Conservation (phyloP, 1,140 invertebrate species). For the Samia ricini region DNA sequence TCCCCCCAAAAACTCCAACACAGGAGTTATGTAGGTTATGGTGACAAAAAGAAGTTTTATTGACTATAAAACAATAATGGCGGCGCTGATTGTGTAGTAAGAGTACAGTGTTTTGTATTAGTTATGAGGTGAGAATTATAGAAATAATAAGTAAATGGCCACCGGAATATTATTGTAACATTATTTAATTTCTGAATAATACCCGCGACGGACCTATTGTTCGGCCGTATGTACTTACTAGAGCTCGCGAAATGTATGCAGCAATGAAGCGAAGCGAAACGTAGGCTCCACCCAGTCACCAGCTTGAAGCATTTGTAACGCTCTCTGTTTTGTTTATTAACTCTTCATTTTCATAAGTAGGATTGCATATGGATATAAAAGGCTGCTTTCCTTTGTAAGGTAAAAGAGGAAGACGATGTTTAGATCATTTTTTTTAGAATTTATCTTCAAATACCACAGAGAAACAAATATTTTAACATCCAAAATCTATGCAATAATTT, state of each 20-base stretch:
- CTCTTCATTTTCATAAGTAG: neutral
- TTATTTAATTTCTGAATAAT: neutral
- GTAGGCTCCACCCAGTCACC: neutral
- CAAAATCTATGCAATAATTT: neutral
- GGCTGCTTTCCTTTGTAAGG: neutral
- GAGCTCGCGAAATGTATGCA: conserved; percentile 3
- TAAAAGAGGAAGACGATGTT: neutral
- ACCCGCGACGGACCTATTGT: neutral
- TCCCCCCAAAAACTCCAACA: too few relatives aligned
- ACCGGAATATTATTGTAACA: too few relatives aligned
- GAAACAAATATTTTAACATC: neutral
- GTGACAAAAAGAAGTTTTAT: too few relatives aligned
- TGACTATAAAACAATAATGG: too few relatives aligned
- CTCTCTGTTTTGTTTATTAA: conserved; percentile 2
- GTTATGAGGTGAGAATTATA: too few relatives aligned
- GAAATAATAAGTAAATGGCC: too few relatives aligned
- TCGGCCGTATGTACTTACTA: neutral
- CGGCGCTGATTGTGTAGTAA: too few relatives aligned
- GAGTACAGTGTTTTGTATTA: too few relatives aligned
- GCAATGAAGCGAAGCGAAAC: conserved; percentile 13
- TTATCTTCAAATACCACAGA: neutral
- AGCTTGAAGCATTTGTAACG: neutral
- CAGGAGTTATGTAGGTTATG: too few relatives aligned
- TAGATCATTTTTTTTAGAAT: neutral
- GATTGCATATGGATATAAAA: neutral